Evolutionary conservation across 2,113 vertebrate species (phyloP), one percentile per base, ranked within the genome.

Genomic region (Cygnus atratus): DNA sequence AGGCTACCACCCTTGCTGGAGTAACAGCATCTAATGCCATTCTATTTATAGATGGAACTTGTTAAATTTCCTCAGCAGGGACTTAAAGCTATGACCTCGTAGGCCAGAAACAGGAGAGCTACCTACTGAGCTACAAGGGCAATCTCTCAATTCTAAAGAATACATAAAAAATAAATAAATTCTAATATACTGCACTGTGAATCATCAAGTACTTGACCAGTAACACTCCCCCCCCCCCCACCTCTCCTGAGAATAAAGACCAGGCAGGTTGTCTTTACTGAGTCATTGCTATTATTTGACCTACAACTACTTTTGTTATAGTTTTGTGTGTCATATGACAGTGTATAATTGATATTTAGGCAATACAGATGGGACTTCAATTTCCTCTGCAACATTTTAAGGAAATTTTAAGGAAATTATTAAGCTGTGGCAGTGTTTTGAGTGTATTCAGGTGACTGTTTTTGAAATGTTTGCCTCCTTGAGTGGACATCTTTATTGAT

Each of bases 1-100:
- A 96, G 92, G 93, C 94, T 52, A 88, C 66, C 84, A 88, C 82
- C 84, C 97, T 98, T 96, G 82, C 39, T 94, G 58, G 62, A 76
- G 88, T 96, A 91, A 65, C 61, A 93, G 43, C 61, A 92, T 91
- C 92, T 96, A 93, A 87, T 97, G 75, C 92, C 41, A 39, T 92
- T 91, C 93, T 97, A 93, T 98, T 97, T 97, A 96, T 96, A 92
- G 95, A 84, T 95, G 72, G 84, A 95, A 95, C 93, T 97, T 95
- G 88, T 96, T 98, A 90, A 96, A 87, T 90, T 98, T 97, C 97
- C 94, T 96, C 87, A 97, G 84, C 84, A 95, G 96, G 90, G 77
- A 84, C 95, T 95, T 97, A 94, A 83, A 95, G 87, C 92, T 96
- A 75, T 83, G 92, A 97, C 91, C 90, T 96, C 46, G 29, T 88